Evolutionary conservation across 1,140 invertebrate genomes (phyloP).

Genomic region (Hypothenemus hampei): DNA sequence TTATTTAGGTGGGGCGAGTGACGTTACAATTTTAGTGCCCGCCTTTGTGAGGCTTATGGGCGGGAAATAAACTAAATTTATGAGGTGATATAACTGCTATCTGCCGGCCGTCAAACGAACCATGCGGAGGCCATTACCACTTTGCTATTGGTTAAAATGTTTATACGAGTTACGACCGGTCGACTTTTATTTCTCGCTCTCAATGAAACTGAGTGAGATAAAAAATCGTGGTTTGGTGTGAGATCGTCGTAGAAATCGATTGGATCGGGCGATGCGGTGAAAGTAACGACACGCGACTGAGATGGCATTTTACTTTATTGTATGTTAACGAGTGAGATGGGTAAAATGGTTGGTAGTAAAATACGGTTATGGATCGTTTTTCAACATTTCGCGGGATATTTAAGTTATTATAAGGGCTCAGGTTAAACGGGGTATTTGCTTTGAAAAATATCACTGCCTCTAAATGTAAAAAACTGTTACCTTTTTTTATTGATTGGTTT

Average conservation of each 20-base stretch:
- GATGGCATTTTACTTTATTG: constrained; percentile 30
- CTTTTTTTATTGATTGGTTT: constrained; percentile 29
- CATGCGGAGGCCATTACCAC: constrained; percentile 47
- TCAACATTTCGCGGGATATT: constrained; percentile 41
- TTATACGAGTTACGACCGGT: constrained; percentile 17
- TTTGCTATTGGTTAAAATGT: constrained; percentile 42
- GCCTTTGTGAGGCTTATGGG: constrained; percentile 42
- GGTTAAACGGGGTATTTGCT: constrained; percentile 33
- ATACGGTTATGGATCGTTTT: constrained; percentile 25
- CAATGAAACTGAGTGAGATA: constrained; percentile 19
- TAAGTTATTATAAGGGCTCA: constrained; percentile 36
- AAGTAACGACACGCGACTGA: constrained; percentile 36
- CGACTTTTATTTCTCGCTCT: not conserved
- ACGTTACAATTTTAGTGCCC: constrained; percentile 34
- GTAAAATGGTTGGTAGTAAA: constrained; percentile 28
- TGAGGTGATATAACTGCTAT: constrained; percentile 48
- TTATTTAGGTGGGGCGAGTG: constrained; percentile 30
- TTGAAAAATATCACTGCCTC: too few species aligned
- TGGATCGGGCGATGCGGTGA: constrained; percentile 27
- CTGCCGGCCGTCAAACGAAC: constrained; percentile 46
- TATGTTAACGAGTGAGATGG: constrained; percentile 24
- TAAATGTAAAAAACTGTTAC: too few species aligned
- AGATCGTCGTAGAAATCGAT: constrained; percentile 34
- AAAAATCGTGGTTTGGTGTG: constrained; percentile 15
- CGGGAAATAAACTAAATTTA: constrained; percentile 47